phyloP scores from a whole-genome alignment of 64 coral and sea anemone species.

The Anthopleura sola region DNA sequence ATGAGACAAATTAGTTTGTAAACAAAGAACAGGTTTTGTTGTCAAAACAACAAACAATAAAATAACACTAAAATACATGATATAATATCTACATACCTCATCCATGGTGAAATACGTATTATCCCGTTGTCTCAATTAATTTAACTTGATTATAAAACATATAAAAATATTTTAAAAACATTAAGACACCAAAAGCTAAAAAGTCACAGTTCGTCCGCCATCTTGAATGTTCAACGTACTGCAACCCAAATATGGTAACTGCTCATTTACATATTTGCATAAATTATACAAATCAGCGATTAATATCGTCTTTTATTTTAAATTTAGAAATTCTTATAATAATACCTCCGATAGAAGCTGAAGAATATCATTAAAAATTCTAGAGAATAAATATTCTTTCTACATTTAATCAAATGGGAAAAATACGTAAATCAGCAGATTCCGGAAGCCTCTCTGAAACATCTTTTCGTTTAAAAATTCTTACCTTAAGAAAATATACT shows the following conservation, averaged over 20 bases:
- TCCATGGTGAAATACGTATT: neutral
- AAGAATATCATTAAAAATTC: too few relatives aligned
- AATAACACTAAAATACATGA: neutral
- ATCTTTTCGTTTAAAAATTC: neutral
- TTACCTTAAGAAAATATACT: neutral
- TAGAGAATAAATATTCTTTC: too few relatives aligned
- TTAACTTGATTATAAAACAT: neutral
- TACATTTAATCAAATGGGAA: too few relatives aligned
- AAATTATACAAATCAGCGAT: conserved; percentile 12
- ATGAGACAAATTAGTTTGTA: neutral
- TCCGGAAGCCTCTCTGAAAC: neutral
- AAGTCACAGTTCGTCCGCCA: conserved; percentile 11
- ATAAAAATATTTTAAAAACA: neutral
- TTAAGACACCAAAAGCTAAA: neutral
- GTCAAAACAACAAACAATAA: conserved; percentile 14
- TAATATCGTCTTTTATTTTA: too few relatives aligned
- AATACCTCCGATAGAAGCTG: too few relatives aligned
- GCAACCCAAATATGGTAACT: conserved; percentile 38
- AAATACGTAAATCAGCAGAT: too few relatives aligned
- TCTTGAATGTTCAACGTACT: conserved; percentile 32
- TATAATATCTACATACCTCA: neutral
- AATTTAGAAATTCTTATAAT: too few relatives aligned
- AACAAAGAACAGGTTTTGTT: neutral
- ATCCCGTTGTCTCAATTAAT: neutral
- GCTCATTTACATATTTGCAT: conserved; percentile 7